Percentiles rank a stretch among this genome's conserved stretches.
phyloP scores from a whole-genome alignment of 2,888 invertebrate species.

The Himalopsyche japonica region DNA sequence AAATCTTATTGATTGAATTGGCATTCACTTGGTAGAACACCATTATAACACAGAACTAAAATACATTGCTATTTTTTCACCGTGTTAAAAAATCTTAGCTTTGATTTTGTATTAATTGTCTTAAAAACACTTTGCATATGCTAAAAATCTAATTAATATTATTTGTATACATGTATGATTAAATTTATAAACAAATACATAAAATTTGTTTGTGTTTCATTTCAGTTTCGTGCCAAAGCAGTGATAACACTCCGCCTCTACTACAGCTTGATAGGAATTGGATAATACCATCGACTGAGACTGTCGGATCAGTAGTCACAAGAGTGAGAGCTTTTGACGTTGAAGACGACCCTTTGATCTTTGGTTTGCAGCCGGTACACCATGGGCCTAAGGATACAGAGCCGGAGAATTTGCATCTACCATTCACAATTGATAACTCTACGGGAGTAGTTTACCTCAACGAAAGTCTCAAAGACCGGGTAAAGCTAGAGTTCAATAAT shows the following conservation, averaged over 20 bases:
- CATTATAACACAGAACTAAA: too few relatives aligned
- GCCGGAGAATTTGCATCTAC: slow-evolving; percentile 56
- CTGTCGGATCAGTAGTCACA: slow-evolving; percentile 72
- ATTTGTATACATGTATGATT: too few relatives aligned
- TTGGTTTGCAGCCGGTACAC: slow-evolving; percentile 68
- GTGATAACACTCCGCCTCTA: slow-evolving; percentile 68
- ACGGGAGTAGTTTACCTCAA: slow-evolving; percentile 81
- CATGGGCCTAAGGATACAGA: slow-evolving; percentile 44
- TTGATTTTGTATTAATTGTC: too few relatives aligned
- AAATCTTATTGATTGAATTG: too few relatives aligned
- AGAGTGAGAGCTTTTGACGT: slow-evolving; percentile 69
- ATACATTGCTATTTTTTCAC: too few relatives aligned
- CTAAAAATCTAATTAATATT: too few relatives aligned
- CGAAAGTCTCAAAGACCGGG: slow-evolving; percentile 75
- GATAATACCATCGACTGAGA: slow-evolving; percentile 72
- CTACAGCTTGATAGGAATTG: slow-evolving; percentile 75
- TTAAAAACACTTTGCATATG: too few relatives aligned
- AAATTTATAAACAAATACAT: too few relatives aligned
- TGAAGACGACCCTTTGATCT: slow-evolving; percentile 67
- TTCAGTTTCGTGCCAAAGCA: slow-evolving; percentile 56
- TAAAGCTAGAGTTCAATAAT: slow-evolving; percentile 51
- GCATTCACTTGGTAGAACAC: too few relatives aligned
- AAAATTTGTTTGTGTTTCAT: slow-evolving; percentile 38
- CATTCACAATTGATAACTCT: slow-evolving; percentile 74
- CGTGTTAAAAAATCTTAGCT: too few relatives aligned